Evolutionary conservation across 2,797 vertebrate genomes (phyloP).

Genomic region (Limosa lapponica): DNA sequence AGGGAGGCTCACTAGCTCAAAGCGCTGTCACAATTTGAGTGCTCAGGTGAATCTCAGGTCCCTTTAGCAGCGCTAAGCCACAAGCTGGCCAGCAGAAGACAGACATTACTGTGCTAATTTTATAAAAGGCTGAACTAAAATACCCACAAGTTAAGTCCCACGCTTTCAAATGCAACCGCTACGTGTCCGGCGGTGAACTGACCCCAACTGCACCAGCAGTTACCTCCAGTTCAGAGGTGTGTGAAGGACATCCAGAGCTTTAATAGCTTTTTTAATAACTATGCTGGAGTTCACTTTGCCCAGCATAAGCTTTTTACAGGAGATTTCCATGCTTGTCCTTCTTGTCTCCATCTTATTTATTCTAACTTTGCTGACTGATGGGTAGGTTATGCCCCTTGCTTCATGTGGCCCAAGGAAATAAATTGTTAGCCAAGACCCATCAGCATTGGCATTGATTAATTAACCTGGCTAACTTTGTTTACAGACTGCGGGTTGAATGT

Average conservation of each 20-base stretch:
- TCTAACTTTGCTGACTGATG: neutral
- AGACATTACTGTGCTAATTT: neutral
- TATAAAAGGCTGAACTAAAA: neutral
- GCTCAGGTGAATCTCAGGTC: neutral
- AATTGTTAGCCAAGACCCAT: neutral
- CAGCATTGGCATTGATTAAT: neutral
- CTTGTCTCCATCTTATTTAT: neutral
- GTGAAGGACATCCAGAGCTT: neutral
- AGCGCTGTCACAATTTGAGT: neutral
- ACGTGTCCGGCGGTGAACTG: fast-evolving
- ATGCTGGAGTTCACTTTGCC: neutral
- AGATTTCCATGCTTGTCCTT: neutral
- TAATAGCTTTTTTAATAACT: neutral
- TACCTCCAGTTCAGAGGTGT: neutral
- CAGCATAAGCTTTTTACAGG: neutral
- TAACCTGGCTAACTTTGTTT: constrained; percentile 32
- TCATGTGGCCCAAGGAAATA: neutral
- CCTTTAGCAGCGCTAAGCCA: neutral
- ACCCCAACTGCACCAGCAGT: neutral
- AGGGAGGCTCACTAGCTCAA: neutral
- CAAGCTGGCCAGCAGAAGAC: neutral
- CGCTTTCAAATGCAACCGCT: neutral
- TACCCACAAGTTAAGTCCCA: neutral
- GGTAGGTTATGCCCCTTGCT: neutral
- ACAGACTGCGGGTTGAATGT: constrained; percentile 96